A percentile compares a stretch with the other conserved stretches of the same genome.
Evolutionary conservation across 2,888 invertebrate species (phyloP).

Genomic region (Hermaeophaga mercurialis): DNA sequence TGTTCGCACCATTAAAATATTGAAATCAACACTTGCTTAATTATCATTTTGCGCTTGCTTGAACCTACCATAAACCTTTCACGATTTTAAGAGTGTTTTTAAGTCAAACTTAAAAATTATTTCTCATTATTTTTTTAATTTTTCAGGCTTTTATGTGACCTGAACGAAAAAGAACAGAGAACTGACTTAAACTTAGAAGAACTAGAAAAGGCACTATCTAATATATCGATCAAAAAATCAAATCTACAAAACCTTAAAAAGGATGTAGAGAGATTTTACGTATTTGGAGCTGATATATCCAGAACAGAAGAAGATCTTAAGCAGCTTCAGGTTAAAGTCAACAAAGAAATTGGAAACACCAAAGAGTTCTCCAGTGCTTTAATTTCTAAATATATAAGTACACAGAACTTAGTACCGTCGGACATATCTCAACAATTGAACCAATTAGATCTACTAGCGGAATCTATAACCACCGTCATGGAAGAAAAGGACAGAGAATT

Average conservation of each 20-base stretch:
- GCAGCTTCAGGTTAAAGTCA: conserved; percentile 64
- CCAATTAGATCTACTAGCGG: conserved; percentile 79
- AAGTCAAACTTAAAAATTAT: too few relatives aligned
- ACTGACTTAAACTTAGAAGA: conserved; percentile 75
- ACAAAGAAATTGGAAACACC: conserved; percentile 63
- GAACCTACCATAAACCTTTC: too few relatives aligned
- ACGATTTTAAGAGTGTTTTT: too few relatives aligned
- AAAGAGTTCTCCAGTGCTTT: conserved; percentile 65
- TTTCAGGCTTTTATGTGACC: conserved; percentile 77
- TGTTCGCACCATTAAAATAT: too few relatives aligned
- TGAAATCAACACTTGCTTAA: too few relatives aligned
- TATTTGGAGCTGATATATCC: conserved; percentile 75
- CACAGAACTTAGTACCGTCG: conserved; percentile 69
- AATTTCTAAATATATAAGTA: conserved; percentile 66
- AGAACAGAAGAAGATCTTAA: conserved; percentile 66
- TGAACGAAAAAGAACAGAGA: conserved; percentile 77
- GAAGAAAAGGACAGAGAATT: conserved; percentile 87
- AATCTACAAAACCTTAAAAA: conserved; percentile 69
- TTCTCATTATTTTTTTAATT: conserved; percentile 14
- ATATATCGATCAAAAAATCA: conserved; percentile 71
- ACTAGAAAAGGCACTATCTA: conserved; percentile 74
- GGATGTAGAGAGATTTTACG: conserved; percentile 74
- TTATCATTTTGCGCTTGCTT: too few relatives aligned
- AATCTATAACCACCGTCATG: conserved; percentile 79
- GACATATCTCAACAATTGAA: conserved; percentile 83